phyloP scores from a whole-genome alignment of 2,797 vertebrate species.

The Acrossocheilus fasciatus region DNA sequence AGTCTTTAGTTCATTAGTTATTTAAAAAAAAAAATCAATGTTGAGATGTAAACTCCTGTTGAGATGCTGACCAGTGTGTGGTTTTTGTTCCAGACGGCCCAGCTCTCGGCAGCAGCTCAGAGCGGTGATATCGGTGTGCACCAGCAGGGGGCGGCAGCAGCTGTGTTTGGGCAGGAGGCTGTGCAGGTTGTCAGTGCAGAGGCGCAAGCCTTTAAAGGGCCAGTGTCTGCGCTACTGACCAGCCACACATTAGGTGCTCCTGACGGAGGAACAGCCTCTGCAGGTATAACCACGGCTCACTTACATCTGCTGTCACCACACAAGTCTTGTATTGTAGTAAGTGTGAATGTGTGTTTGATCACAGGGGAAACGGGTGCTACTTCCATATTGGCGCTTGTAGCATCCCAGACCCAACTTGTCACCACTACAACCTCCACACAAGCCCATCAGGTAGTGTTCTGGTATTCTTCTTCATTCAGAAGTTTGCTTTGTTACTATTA shows the following conservation, averaged over 20 bases:
- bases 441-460: constrained; percentile 71
- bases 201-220: constrained; percentile 63
- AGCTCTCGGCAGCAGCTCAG: constrained; percentile 76
- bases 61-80: neutral
- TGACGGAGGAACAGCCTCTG: constrained; percentile 63
- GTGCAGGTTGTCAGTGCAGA: constrained; percentile 66
- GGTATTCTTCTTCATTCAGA: neutral
- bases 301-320: neutral
- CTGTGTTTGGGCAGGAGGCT: constrained; percentile 72
- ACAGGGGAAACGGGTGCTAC: constrained; percentile 70
- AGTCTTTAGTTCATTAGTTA: neutral
- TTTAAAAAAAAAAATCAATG: neutral
- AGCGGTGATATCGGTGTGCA: constrained; percentile 79
- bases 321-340: neutral
- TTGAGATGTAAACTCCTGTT: neutral
- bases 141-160: constrained; percentile 84
- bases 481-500: neutral
- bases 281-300: constrained; percentile 68
- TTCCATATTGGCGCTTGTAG: constrained; percentile 67
- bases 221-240: constrained; percentile 64
- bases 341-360: constrained; percentile 22
- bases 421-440: constrained; percentile 64
- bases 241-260: constrained; percentile 74
- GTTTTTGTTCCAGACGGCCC: constrained; percentile 71
- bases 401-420: constrained; percentile 66